Conservation (phyloP, 2,888 invertebrate genomes). For the Campoplex capitator region DNA sequence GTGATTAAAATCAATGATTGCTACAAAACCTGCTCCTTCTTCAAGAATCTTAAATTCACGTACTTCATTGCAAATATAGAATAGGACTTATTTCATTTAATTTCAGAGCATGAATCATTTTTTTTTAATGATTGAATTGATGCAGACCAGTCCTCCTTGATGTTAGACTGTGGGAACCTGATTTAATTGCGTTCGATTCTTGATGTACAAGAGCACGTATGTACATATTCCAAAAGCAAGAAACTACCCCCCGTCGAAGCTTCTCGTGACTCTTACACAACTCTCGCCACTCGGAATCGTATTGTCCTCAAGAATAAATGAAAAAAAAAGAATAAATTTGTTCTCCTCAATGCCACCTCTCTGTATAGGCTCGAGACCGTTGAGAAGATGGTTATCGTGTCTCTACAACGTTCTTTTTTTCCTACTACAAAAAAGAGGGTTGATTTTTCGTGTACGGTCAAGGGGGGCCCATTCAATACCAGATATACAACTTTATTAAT, state of each 20-base stretch:
- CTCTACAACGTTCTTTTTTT: conserved; percentile 41
- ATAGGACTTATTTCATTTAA: background rate
- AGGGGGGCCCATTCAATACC: background rate
- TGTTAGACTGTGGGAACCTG: conserved; percentile 55
- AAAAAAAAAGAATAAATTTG: conserved; percentile 55
- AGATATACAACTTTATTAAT: conserved; percentile 6
- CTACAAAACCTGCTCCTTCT: no score
- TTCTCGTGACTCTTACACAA: conserved; percentile 47
- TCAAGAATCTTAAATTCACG: no score
- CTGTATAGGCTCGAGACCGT: conserved; percentile 19
- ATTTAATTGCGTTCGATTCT: conserved; percentile 56
- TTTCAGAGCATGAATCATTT: background rate
- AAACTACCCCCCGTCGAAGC: conserved; percentile 47
- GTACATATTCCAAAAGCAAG: background rate
- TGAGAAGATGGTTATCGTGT: conserved; percentile 63
- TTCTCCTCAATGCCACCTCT: conserved; percentile 20
- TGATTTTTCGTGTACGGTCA: conserved; percentile 21
- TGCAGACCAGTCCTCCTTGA: background rate
- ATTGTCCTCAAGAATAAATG: conserved; percentile 57
- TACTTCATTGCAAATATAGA: background rate
- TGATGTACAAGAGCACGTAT: conserved; percentile 22
- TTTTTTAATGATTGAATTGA: background rate
- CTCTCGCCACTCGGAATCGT: conserved; percentile 54
- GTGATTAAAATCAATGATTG: no score
- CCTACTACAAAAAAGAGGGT: conserved; percentile 15